phyloP scores from a whole-genome alignment of 2,888 invertebrate species.

The Glyphotaelius pellucidus region DNA sequence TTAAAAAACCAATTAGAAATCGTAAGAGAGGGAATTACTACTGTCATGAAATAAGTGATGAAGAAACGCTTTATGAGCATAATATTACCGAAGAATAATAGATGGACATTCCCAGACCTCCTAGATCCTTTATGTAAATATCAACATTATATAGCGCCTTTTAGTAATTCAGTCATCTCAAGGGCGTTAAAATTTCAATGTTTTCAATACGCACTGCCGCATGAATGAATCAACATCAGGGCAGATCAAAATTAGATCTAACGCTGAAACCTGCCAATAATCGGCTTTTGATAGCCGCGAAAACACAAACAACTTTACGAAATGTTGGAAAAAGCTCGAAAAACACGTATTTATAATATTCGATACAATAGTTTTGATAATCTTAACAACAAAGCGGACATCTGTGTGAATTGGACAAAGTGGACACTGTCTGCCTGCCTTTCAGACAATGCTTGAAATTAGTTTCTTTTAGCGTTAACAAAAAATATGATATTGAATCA shows the following conservation, averaged over 20 bases:
- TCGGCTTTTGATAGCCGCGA: too few species aligned
- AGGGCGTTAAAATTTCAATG: neutral
- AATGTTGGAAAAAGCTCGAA: too few species aligned
- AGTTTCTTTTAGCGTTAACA: too few species aligned
- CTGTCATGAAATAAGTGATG: slow-evolving; percentile 6
- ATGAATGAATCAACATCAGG: neutral
- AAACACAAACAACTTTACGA: too few species aligned
- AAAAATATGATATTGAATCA: too few species aligned
- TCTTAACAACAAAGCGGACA: too few species aligned
- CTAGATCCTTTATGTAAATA: too few species aligned
- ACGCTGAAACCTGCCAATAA: neutral
- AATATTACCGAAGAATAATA: neutral
- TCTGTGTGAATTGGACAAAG: too few species aligned
- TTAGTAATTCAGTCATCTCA: neutral
- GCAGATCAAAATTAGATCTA: neutral
- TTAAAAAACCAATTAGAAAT: slow-evolving; percentile 24
- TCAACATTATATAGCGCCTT: neutral
- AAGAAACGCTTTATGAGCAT: neutral
- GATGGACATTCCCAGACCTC: slow-evolving; percentile 42
- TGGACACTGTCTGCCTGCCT: too few species aligned
- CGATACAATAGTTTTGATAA: too few species aligned
- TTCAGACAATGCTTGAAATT: too few species aligned
- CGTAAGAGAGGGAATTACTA: neutral
- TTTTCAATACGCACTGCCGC: neutral
- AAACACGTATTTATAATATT: too few species aligned